Percentiles rank a stretch among this genome's conserved stretches.
These are phyloP conservation scores for Craterocephalus amniculus DNA, from an alignment of 2,797 vertebrate genomes.

Conservation along the genomic window DNA sequence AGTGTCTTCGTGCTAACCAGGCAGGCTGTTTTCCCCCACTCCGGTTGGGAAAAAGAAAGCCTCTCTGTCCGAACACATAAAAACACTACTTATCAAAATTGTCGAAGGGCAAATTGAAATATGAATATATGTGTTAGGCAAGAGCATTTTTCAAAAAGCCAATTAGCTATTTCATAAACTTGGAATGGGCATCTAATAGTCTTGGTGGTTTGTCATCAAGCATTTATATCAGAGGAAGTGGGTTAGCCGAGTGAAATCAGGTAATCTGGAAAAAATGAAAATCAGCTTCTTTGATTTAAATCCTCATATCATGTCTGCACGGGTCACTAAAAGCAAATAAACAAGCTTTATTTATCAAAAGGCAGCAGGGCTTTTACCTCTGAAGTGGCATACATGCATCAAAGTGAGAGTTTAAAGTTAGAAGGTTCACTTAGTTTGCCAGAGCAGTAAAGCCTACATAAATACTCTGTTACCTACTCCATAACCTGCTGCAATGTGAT, in stretches of 20 bases:
- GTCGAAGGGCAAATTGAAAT: constrained; percentile 52
- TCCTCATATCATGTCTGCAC: neutral
- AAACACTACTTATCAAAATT: constrained; percentile 46
- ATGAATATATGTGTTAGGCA: constrained; percentile 58
- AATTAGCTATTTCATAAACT: constrained; percentile 64
- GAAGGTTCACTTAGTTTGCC: constrained; percentile 56
- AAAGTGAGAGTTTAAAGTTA: constrained; percentile 47
- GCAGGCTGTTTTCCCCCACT: constrained; percentile 33
- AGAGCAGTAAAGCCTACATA: constrained; percentile 58
- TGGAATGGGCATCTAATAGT: constrained; percentile 18
- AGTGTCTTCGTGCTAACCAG: constrained; percentile 43
- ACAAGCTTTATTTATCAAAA: constrained; percentile 10
- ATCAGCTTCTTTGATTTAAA: neutral
- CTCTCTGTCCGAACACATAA: constrained; percentile 52
- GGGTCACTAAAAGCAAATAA: constrained; percentile 10
- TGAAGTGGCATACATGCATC: constrained; percentile 39
- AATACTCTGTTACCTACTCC: constrained; percentile 61
- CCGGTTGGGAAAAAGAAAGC: constrained; percentile 22
- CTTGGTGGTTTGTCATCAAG: constrained; percentile 1
- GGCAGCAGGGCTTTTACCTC: constrained; percentile 5
- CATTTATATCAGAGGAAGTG: constrained; percentile 20
- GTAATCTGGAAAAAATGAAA: neutral
- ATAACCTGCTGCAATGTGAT: constrained; percentile 68
- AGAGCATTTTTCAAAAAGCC: constrained; percentile 41
- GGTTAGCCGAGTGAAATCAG: constrained; percentile 2